Percentiles rank a stretch among this genome's conserved stretches.
These are phyloP conservation scores for Poeciliopsis infans DNA, from an alignment of 2,797 vertebrate genomes.

Conservation along the genomic window DNA sequence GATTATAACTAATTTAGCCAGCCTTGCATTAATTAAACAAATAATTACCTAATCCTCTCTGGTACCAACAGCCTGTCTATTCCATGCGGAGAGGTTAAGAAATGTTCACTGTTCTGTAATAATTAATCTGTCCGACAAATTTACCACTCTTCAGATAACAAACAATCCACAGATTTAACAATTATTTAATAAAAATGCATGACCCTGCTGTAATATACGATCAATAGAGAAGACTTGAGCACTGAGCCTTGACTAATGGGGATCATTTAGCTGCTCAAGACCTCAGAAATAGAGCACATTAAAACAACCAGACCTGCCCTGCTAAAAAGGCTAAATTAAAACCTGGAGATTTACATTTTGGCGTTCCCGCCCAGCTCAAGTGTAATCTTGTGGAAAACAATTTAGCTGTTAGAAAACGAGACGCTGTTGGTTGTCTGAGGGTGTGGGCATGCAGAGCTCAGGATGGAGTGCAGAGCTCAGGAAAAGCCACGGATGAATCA, in stretches of 20 bases:
- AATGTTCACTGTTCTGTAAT: not conserved
- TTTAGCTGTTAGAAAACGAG: constrained; percentile 16
- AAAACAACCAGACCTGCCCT: constrained; percentile 23
- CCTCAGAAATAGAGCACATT: constrained; percentile 21
- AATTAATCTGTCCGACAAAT: not conserved
- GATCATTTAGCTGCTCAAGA: constrained; percentile 35
- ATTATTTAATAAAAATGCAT: constrained; percentile 17
- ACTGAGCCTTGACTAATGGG: constrained; percentile 52
- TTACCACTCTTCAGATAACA: constrained; percentile 14
- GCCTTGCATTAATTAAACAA: not conserved
- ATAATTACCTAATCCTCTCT: not conserved
- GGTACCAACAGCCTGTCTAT: not conserved
- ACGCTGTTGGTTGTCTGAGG: constrained; percentile 27
- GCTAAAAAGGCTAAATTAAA: constrained; percentile 13
- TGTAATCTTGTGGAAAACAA: constrained; percentile 24
- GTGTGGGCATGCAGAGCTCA: constrained; percentile 38
- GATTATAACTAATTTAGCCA: not conserved
- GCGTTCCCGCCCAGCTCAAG: constrained; percentile 21
- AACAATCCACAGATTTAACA: constrained; percentile 5
- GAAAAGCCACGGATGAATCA: constrained; percentile 7
- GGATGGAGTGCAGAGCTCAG: constrained; percentile 14
- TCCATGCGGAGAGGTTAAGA: not conserved
- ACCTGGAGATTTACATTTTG: constrained; percentile 25
- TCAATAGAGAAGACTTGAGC: constrained; percentile 44
- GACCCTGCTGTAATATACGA: constrained; percentile 28